Percentiles rank a stretch among this genome's conserved stretches.
phyloP scores from a whole-genome alignment of 23 tunicate species.

The Ciona savignyi region DNA sequence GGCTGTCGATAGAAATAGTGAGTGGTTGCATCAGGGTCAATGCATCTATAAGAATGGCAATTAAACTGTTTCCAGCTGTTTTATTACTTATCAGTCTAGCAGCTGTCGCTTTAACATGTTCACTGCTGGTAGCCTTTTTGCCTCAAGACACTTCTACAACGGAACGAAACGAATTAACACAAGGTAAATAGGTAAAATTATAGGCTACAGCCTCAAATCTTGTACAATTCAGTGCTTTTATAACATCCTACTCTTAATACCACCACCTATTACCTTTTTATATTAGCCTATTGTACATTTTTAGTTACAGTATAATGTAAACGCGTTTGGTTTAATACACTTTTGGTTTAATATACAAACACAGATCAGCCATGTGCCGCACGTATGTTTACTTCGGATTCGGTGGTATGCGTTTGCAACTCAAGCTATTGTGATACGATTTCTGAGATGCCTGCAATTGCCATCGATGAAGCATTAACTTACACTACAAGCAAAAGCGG shows the following conservation, averaged over 20 bases:
- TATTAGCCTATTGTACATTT: too few relatives aligned
- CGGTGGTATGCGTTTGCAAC: constrained; percentile 87
- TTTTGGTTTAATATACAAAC: too few relatives aligned
- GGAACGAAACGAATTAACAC: not conserved
- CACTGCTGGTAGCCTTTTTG: constrained; percentile 1
- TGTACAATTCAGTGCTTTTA: too few relatives aligned
- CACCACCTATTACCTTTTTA: too few relatives aligned
- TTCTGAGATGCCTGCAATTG: constrained; percentile 10
- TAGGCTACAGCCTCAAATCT: too few relatives aligned
- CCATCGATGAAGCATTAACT: constrained; percentile 5
- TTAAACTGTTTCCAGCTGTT: not conserved
- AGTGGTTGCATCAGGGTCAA: too few relatives aligned
- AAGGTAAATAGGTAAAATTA: not conserved
- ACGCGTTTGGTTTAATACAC: too few relatives aligned
- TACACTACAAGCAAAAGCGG: constrained; percentile 36
- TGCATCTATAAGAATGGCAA: too few relatives aligned
- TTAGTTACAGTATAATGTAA: too few relatives aligned
- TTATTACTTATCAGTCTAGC: not conserved
- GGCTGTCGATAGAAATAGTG: too few relatives aligned
- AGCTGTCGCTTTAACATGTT: not conserved
- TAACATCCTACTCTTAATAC: too few relatives aligned
- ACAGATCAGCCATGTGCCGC: constrained; percentile 18
- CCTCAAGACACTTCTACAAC: not conserved
- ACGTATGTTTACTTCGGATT: constrained; percentile 18
- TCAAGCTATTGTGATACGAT: constrained; percentile 77